phyloP scores from a whole-genome alignment of 2,113 vertebrate genomes.

The Notechis scutatus region DNA sequence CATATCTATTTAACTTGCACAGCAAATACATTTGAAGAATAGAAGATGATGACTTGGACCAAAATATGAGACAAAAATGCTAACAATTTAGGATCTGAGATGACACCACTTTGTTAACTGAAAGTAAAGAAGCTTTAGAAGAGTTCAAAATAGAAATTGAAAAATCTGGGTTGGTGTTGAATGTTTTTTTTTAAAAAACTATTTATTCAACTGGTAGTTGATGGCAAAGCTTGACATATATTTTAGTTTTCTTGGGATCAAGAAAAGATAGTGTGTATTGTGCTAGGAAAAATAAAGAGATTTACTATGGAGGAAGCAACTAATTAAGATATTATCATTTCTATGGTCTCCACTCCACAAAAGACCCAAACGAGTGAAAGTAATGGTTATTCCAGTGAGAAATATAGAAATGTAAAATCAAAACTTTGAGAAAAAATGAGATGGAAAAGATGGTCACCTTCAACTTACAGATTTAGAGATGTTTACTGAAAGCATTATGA shows the following conservation, averaged over 20 bases:
- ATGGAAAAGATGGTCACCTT: not conserved
- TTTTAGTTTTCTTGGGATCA: not conserved
- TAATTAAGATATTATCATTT: not conserved
- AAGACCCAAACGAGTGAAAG: not conserved
- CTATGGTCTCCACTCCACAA: not conserved
- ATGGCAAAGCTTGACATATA: not conserved
- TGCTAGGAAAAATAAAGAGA: not conserved
- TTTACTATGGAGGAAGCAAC: not conserved
- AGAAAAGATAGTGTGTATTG: not conserved
- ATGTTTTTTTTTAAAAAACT: not conserved
- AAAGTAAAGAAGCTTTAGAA: not conserved
- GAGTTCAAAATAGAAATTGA: not conserved
- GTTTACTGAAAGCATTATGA: not conserved
- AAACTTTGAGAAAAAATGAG: not conserved
- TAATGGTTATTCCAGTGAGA: not conserved
- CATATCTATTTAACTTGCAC: not conserved
- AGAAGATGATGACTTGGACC: not conserved
- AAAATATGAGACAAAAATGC: not conserved
- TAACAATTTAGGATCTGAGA: not conserved
- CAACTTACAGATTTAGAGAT: not conserved
- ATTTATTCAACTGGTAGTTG: not conserved
- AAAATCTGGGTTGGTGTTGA: not conserved
- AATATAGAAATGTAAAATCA: not conserved
- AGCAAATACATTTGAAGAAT: not conserved
- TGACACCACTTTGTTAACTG: not conserved